Evolutionary conservation across 2,797 vertebrate species (phyloP).

Genomic region (Botia kubotai): DNA sequence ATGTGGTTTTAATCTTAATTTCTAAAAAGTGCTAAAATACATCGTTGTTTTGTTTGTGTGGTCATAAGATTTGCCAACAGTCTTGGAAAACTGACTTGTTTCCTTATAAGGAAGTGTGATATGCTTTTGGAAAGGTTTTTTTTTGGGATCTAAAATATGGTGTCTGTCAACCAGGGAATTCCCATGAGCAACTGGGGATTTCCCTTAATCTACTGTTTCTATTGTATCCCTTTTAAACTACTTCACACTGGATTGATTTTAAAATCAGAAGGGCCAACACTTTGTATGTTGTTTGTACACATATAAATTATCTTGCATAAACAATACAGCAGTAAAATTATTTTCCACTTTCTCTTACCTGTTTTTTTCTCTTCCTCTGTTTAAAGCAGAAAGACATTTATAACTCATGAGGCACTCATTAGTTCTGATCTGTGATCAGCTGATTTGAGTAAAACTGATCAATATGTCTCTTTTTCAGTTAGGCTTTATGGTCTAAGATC

Average conservation of each 20-base stretch:
- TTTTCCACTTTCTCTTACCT: slow-evolving; percentile 42
- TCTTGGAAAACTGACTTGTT: slow-evolving; percentile 24
- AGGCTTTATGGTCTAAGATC: slow-evolving; percentile 27
- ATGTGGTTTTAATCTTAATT: slow-evolving; percentile 29
- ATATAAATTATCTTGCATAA: not conserved
- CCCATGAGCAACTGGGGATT: slow-evolving; percentile 22
- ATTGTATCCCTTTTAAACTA: not conserved
- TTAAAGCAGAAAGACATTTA: slow-evolving; percentile 71
- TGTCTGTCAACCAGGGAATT: slow-evolving; percentile 35
- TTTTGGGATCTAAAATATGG: slow-evolving; percentile 10
- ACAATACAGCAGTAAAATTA: not conserved
- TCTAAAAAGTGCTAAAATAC: slow-evolving; percentile 5
- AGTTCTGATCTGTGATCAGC: slow-evolving; percentile 68
- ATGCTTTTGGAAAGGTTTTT: slow-evolving; percentile 3
- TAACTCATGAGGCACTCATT: slow-evolving; percentile 76
- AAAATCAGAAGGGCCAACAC: not conserved
- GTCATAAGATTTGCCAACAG: slow-evolving; percentile 23
- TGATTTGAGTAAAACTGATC: slow-evolving; percentile 71
- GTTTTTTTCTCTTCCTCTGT: slow-evolving; percentile 56
- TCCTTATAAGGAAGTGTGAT: slow-evolving; percentile 46
- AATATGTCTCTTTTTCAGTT: slow-evolving; percentile 46
- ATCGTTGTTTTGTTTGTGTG: slow-evolving; percentile 20
- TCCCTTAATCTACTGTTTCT: slow-evolving; percentile 28
- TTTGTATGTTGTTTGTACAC: not conserved
- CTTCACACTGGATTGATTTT: not conserved